These are phyloP conservation scores for Chinchilla lanigera DNA, from an alignment of 2,113 vertebrate genomes.

Conservation along the genomic window DNA sequence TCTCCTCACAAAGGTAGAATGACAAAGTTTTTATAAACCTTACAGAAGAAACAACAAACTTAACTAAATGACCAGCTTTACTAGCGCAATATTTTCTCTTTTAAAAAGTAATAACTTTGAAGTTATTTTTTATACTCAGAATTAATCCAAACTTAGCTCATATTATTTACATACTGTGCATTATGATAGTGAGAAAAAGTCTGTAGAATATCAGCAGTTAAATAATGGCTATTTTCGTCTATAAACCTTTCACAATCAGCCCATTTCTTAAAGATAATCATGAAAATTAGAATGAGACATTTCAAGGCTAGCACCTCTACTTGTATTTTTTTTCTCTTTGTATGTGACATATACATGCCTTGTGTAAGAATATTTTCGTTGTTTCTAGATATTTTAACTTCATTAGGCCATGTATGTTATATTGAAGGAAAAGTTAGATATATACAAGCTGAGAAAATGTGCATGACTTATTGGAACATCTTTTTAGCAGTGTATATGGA, in stretches of 20 bases:
- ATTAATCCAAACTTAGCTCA: background rate
- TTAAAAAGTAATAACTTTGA: background rate
- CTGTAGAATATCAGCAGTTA: background rate
- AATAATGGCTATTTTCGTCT: background rate
- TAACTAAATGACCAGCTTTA: background rate
- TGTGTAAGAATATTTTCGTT: background rate
- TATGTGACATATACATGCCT: background rate
- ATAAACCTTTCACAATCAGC: background rate
- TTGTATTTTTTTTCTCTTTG: background rate
- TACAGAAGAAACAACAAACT: background rate
- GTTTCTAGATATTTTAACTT: background rate
- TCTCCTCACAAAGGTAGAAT: background rate
- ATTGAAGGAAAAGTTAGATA: background rate
- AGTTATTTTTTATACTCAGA: background rate
- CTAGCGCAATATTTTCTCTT: background rate
- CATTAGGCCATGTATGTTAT: background rate
- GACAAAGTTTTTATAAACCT: background rate
- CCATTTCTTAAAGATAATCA: slow-evolving; percentile 31
- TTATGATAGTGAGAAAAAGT: background rate
- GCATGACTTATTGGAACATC: background rate
- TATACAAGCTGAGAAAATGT: background rate
- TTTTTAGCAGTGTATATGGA: background rate
- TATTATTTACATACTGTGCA: background rate
- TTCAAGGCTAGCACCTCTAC: background rate
- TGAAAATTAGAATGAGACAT: background rate